phyloP scores from a whole-genome alignment of 2,888 invertebrate genomes.

The Elegia similella region DNA sequence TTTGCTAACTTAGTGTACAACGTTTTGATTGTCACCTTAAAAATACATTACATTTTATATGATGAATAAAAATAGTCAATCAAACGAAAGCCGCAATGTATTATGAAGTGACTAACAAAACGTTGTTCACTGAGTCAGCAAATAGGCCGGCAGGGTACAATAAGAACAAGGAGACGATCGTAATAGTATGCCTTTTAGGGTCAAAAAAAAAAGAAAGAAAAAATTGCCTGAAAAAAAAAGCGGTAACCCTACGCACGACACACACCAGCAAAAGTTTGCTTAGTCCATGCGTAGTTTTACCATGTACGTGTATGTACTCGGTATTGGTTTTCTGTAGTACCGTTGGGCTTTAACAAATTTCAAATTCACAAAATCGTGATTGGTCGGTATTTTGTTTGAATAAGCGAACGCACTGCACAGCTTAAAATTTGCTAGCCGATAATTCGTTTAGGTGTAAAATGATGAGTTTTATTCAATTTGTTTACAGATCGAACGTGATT shows the following conservation, averaged over 20 bases:
- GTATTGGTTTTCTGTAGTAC: conserved; percentile 79
- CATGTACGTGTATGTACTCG: conserved; percentile 55
- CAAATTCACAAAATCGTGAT: conserved; percentile 81
- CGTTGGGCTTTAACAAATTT: conserved; percentile 76
- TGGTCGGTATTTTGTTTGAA: conserved; percentile 78
- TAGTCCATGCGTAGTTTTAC: conserved; percentile 76
- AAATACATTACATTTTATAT: too few species aligned
- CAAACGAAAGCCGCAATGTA: too few species aligned
- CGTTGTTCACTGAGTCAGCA: too few species aligned
- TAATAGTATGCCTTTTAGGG: neutral
- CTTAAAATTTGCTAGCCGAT: conserved; percentile 63
- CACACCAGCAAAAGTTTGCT: conserved; percentile 63
- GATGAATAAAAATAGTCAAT: too few species aligned
- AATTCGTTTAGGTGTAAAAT: conserved; percentile 74
- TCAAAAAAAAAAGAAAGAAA: neutral
- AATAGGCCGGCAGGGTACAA: too few species aligned
- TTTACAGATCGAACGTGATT: conserved; percentile 51
- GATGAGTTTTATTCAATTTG: conserved; percentile 68
- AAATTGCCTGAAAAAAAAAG: neutral
- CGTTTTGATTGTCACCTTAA: too few species aligned
- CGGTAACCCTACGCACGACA: conserved; percentile 17
- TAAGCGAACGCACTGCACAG: conserved; percentile 60
- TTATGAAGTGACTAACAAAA: too few species aligned
- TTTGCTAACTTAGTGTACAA: too few species aligned
- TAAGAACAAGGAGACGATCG: neutral